Conservation (phyloP, 2,113 vertebrate genomes). For the Antennarius striatus region DNA sequence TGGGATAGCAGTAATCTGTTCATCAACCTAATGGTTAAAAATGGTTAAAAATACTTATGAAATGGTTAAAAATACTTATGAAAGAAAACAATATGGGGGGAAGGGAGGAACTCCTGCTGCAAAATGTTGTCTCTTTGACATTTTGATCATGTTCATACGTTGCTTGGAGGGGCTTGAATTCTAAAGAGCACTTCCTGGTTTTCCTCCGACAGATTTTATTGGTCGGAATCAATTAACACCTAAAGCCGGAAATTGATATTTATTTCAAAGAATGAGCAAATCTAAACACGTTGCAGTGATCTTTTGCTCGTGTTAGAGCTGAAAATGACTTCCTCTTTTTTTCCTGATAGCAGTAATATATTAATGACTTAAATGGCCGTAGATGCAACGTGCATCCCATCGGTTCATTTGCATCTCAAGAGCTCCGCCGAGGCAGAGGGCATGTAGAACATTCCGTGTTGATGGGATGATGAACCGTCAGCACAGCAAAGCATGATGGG, state of each 20-base stretch:
- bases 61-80: background rate
- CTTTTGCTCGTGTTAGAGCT: background rate
- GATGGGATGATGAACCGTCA: conserved; percentile 30
- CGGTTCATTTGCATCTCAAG: conserved; percentile 24
- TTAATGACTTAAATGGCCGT: background rate
- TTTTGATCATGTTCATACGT: conserved; percentile 28
- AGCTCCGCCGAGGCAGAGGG: conserved; percentile 44
- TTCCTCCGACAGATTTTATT: background rate
- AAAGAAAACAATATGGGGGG: conserved; percentile 1
- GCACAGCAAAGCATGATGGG: conserved; percentile 55
- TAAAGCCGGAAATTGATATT: background rate
- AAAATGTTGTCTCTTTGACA: conserved; percentile 24
- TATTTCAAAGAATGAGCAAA: background rate
- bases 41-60: no score
- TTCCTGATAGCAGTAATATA: background rate
- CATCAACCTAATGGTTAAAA: no score
- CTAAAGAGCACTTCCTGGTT: conserved; percentile 29
- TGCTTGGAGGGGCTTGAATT: conserved; percentile 15
- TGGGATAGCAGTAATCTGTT: no score
- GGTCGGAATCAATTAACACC: conserved; percentile 16
- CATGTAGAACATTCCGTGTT: conserved; percentile 39
- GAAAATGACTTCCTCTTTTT: background rate
- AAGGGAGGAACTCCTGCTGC: background rate
- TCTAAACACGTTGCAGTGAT: background rate
- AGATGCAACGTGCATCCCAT: conserved; percentile 7